Evolutionary conservation across 2,888 invertebrate genomes (phyloP).

Genomic region (Cancer borealis): DNA sequence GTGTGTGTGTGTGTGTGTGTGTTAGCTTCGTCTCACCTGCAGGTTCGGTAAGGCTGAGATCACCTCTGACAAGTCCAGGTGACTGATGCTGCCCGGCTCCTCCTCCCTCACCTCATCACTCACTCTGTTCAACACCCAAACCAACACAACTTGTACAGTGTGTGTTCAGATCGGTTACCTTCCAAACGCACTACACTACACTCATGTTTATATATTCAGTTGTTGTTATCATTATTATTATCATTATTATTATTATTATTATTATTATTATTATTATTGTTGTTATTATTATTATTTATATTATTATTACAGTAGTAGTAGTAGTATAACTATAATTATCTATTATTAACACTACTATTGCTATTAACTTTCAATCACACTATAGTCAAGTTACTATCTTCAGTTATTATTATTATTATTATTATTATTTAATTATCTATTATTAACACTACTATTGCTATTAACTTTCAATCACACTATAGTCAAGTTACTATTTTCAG

Average conservation of each 20-base stretch:
- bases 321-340: not conserved
- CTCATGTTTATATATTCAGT: not conserved
- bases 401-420: no score
- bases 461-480: no score
- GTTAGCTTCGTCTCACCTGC: slow-evolving; percentile 25
- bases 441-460: no score
- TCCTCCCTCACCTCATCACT: not conserved
- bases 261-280: not conserved
- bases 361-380: no score
- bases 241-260: not conserved
- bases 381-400: no score
- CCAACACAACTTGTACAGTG: not conserved
- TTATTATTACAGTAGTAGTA: not conserved
- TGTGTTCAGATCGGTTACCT: not conserved
- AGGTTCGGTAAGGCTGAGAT: slow-evolving; percentile 54
- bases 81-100: slow-evolving; percentile 52
- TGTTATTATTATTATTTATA: no score
- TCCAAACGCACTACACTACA: not conserved
- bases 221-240: not conserved
- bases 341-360: not conserved
- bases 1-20: no score
- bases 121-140: not conserved
- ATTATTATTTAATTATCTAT: no score
- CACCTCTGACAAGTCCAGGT: slow-evolving; percentile 54
- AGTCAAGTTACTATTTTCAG: no score